phyloP scores from a whole-genome alignment of 2,113 vertebrate genomes.

The Gambusia affinis region DNA sequence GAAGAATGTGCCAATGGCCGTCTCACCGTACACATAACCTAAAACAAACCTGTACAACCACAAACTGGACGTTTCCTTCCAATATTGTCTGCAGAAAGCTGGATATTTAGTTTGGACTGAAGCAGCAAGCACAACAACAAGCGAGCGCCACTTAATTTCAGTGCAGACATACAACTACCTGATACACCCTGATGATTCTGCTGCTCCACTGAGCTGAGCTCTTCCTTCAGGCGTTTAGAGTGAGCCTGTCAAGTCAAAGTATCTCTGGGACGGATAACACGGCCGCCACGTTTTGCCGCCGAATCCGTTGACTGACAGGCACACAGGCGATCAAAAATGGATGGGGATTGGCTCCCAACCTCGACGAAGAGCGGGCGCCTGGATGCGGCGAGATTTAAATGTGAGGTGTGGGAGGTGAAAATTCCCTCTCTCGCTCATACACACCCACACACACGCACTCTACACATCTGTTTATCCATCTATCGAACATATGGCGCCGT shows the following conservation, averaged over 20 bases:
- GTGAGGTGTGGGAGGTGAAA: slow-evolving; percentile 5
- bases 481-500: slow-evolving; percentile 43
- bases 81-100: not conserved
- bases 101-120: not conserved
- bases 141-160: not conserved
- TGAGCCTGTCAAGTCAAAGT: slow-evolving; percentile 57
- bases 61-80: not conserved
- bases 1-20: no score
- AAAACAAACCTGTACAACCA: no score
- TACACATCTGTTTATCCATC: slow-evolving; percentile 1
- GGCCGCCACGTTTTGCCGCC: slow-evolving; percentile 28
- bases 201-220: slow-evolving; percentile 37
- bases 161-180: slow-evolving; percentile 18
- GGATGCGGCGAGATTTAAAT: slow-evolving; percentile 25
- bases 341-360: slow-evolving; percentile 34
- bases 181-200: slow-evolving; percentile 46
- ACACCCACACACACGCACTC: not conserved
- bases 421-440: not conserved
- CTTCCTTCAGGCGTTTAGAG: slow-evolving; percentile 47
- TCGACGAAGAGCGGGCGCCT: slow-evolving; percentile 14
- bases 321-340: slow-evolving; percentile 52
- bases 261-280: slow-evolving; percentile 49
- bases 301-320: slow-evolving; percentile 57
- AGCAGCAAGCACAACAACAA: not conserved
- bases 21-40: no score